Conservation (phyloP, 2,113 vertebrate genomes). For the Muscicapa adusta region DNA sequence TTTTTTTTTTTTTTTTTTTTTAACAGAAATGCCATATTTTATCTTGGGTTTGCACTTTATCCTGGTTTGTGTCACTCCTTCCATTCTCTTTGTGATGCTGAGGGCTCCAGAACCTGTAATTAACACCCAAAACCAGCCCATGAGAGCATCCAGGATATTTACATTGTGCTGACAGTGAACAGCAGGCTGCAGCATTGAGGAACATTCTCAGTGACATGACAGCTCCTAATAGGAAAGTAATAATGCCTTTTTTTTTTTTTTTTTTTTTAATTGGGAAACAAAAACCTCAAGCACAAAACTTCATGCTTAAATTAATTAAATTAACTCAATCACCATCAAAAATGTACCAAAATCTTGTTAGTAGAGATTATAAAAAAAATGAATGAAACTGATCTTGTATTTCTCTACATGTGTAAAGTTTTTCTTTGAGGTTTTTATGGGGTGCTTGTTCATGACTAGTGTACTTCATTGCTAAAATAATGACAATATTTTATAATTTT, state of each 20-base stretch:
- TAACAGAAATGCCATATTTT: not conserved
- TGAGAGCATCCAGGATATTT: not conserved
- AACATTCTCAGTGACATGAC: not conserved
- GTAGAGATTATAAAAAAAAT: not conserved
- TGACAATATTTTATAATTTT: not conserved
- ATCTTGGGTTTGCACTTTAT: not conserved
- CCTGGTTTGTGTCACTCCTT: not conserved
- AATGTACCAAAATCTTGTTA: not conserved
- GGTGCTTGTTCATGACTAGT: accelerated
- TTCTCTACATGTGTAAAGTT: not conserved
- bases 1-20: not conserved
- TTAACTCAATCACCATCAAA: not conserved
- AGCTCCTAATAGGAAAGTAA: not conserved
- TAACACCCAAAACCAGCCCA: not conserved
- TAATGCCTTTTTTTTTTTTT: not conserved
- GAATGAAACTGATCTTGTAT: not conserved
- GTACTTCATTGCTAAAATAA: not conserved
- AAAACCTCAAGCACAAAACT: not conserved
- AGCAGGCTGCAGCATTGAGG: constrained; percentile 14
- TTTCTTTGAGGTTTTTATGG: not conserved
- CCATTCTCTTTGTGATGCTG: not conserved
- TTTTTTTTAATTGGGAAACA: not conserved
- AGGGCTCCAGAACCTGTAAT: not conserved
- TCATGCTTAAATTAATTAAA: not conserved
- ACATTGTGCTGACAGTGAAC: not conserved